Base-by-base conservation (phyloP, 2,113 vertebrate genomes). In the Odontophorus gujanensis region DNA sequence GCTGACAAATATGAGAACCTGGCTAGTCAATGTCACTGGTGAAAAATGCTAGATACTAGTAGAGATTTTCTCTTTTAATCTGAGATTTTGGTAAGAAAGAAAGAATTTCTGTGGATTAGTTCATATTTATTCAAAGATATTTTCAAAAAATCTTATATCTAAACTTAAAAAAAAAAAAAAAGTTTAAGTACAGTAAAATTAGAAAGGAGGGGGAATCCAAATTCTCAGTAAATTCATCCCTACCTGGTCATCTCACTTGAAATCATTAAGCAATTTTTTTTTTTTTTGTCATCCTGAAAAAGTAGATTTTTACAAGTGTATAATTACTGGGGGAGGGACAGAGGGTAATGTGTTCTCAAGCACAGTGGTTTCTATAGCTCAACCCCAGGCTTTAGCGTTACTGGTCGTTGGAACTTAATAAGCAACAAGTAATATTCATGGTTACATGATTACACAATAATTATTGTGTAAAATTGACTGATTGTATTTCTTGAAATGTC, bases 41-140 rank as follows among this genome's bases (percentile, higher is more conserved):
- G 57, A 81, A 85, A 53, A 30, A 53, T 53, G 12, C 40, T 40
- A 74, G 3, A 34, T 11, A 43, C 4, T 7, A 26, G 6, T 13
- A 38, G 45, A 16, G 73, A 74, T 72, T 87, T 68, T 61, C 11
- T 75, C 57, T 61, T 7, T 77, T 74, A 81, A 38, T 80, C 8
- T 21, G 24, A 80, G 71, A 59, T 26, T 15, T 32, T 4, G 6
- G 5, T 3, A 1, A 4, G 9, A 9, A 13, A 5, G 21, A 1
- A 21, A 43, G 4, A 40, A 26, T 17, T 18, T 82, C 67, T 67
- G n/a, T 62, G 6, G 3, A 47, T 65, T 1, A 82, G 61, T 61
- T 87, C 1, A 51, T 61, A 38, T 76, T 87, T 45, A 34, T 30
- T 57, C 6, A 8, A 4, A 72, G 13, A 63, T 0, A 72, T 76